Evolutionary conservation across 2,888 invertebrate species (phyloP).

Genomic region (Agrochola litura): DNA sequence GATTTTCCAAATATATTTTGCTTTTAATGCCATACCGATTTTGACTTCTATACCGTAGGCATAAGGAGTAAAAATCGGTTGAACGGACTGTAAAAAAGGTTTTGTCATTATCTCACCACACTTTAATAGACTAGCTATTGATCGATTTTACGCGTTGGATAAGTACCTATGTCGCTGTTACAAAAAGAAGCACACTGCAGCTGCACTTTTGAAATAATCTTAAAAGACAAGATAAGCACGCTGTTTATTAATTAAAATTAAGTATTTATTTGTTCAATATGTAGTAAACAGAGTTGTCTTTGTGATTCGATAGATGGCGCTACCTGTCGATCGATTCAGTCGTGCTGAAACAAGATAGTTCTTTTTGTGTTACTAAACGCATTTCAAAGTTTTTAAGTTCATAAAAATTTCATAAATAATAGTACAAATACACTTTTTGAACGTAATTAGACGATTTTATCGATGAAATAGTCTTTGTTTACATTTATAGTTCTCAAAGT

Average conservation of each 20-base stretch:
- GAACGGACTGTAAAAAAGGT: too few species aligned
- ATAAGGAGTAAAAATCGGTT: too few species aligned
- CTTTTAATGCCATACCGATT: too few species aligned
- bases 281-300: neutral
- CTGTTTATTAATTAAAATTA: too few species aligned
- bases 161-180: neutral
- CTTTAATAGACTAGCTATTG: neutral
- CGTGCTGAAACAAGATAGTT: neutral
- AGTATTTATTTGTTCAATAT: too few species aligned
- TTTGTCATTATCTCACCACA: too few species aligned
- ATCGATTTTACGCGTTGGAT: neutral
- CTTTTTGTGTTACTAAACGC: neutral
- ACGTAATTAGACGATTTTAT: neutral
- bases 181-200: too few species aligned
- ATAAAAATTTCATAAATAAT: neutral
- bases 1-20: too few species aligned
- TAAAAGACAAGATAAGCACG: neutral
- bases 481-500: conserved; percentile 42
- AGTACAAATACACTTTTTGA: neutral
- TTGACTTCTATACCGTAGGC: too few species aligned
- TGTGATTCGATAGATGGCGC: conserved; percentile 44
- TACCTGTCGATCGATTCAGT: conserved; percentile 37
- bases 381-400: fast-evolving
- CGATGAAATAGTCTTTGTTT: conserved; percentile 52
- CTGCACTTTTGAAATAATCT: neutral